phyloP scores from a whole-genome alignment of 2,888 invertebrate species.

The Helicoverpa assulta region DNA sequence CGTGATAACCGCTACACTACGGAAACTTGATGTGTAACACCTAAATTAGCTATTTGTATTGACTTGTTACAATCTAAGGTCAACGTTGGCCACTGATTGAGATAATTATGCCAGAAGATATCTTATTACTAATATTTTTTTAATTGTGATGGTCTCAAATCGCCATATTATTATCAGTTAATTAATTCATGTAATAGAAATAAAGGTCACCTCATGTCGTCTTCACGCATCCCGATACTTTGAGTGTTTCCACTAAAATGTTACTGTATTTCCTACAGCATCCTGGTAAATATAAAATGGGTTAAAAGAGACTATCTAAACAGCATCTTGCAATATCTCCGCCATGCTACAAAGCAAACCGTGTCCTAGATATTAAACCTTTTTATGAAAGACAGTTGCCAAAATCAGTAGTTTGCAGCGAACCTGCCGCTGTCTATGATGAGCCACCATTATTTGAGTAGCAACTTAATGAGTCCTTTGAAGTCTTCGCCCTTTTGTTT shows the following conservation, averaged over 20 bases:
- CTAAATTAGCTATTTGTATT: conserved; percentile 10
- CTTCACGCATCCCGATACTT: not conserved
- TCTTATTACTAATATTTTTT: too few relatives aligned
- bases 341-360: conserved; percentile 12
- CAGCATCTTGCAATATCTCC: conserved; percentile 8
- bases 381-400: conserved; percentile 37
- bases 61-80: not conserved
- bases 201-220: too few relatives aligned
- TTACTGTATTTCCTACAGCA: not conserved
- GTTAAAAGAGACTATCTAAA: not conserved
- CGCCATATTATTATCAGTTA: too few relatives aligned
- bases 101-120: too few relatives aligned
- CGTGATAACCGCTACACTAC: conserved; percentile 95
- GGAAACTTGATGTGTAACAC: conserved; percentile 81
- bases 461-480: conserved; percentile 82
- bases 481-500: conserved; percentile 79
- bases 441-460: conserved; percentile 75
- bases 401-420: conserved; percentile 32
- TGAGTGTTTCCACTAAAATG: not conserved
- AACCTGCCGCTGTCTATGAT: conserved; percentile 44
- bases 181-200: too few relatives aligned
- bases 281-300: not conserved
- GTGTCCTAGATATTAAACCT: conserved; percentile 39
- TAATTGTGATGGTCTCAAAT: too few relatives aligned
- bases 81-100: not conserved